These are phyloP conservation scores for Augiades crinisus DNA, from an alignment of 2,888 invertebrate genomes.

Conservation along the genomic window DNA sequence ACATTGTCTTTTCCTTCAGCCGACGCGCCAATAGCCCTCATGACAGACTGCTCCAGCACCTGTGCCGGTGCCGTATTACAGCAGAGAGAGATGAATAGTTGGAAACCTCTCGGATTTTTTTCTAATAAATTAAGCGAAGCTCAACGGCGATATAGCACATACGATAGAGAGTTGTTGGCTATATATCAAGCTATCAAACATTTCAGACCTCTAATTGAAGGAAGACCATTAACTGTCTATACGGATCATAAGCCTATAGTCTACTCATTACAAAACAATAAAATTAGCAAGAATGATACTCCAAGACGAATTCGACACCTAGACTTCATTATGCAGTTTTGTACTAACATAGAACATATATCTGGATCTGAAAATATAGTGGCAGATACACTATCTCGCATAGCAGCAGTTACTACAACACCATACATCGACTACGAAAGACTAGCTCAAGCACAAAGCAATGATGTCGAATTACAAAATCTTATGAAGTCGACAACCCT, in stretches of 20 bases:
- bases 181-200: slow-evolving; percentile 9
- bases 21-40: too few relatives aligned
- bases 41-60: not conserved
- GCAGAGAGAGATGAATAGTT: too few relatives aligned
- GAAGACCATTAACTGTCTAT: not conserved
- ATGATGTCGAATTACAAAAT: slow-evolving; percentile 6
- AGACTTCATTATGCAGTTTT: slow-evolving; percentile 13
- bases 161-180: slow-evolving; percentile 10
- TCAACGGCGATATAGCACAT: slow-evolving; percentile 11
- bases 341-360: slow-evolving; percentile 5
- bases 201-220: not conserved
- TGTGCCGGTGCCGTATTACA: too few relatives aligned
- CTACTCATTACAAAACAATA: too few relatives aligned
- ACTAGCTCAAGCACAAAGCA: slow-evolving; percentile 1
- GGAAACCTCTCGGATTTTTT: slow-evolving; percentile 11
- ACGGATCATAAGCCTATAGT: not conserved
- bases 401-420: not conserved
- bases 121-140: slow-evolving; percentile 8
- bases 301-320: slow-evolving; percentile 7
- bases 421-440: not conserved
- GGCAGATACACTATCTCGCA: not conserved
- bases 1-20: too few relatives aligned
- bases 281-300: not conserved
- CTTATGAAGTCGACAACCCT: slow-evolving; percentile 8
- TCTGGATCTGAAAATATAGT: slow-evolving; percentile 6